Conservation (phyloP, 2,113 vertebrate species). For the Steatornis caripensis region DNA sequence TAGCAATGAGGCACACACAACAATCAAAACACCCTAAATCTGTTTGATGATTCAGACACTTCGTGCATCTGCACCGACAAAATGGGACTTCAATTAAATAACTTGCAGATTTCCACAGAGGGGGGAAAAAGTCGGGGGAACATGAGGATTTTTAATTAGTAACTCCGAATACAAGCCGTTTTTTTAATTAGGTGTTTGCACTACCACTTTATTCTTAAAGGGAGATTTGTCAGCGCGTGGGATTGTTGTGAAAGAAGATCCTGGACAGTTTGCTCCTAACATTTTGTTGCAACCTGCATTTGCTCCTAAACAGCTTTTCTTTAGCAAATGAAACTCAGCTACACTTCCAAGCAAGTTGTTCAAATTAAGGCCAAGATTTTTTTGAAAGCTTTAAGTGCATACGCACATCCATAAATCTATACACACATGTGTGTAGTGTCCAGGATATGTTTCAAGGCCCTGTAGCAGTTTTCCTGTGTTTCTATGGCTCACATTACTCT, state of each 20-base stretch:
- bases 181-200: conserved; percentile 73
- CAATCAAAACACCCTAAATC: conserved; percentile 76
- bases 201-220: conserved; percentile 65
- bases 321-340: neutral
- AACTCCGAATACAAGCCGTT: conserved; percentile 67
- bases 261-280: conserved; percentile 41
- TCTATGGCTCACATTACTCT: neutral
- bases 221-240: conserved; percentile 43
- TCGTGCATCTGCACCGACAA: conserved; percentile 72
- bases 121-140: conserved; percentile 65
- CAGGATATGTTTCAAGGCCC: neutral
- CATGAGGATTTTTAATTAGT: conserved; percentile 77
- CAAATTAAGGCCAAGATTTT: neutral
- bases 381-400: neutral
- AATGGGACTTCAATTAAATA: conserved; percentile 77
- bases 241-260: conserved; percentile 51
- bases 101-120: conserved; percentile 72
- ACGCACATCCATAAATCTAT: neutral
- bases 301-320: conserved; percentile 37
- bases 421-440: neutral
- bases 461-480: neutral
- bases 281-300: conserved; percentile 32
- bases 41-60: conserved; percentile 77
- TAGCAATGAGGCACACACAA: conserved; percentile 82
- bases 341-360: neutral